These are phyloP conservation scores for Enteromius viviparus DNA, from an alignment of 2,797 vertebrate genomes.

Conservation along the genomic window DNA sequence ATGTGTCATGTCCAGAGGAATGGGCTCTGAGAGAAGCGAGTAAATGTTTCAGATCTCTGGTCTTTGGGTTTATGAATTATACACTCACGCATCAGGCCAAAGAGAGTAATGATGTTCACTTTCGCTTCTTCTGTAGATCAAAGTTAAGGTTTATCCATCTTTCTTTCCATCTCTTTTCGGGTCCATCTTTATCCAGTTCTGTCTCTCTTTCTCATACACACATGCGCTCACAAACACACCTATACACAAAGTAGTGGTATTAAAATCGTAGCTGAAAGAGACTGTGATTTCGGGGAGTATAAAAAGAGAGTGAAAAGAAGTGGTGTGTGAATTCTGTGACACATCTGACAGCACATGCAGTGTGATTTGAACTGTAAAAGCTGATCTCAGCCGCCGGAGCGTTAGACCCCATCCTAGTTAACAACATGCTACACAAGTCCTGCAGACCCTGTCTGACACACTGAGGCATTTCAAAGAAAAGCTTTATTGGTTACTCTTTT, in stretches of 20 bases:
- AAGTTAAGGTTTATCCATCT: slow-evolving; percentile 28
- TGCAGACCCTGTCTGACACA: neutral
- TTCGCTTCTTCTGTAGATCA: slow-evolving; percentile 46
- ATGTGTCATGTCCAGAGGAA: slow-evolving; percentile 32
- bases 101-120: slow-evolving; percentile 48
- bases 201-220: slow-evolving; percentile 14
- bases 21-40: slow-evolving; percentile 16
- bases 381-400: neutral
- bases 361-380: slow-evolving; percentile 26
- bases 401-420: slow-evolving; percentile 9
- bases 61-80: slow-evolving; percentile 53
- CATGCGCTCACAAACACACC: slow-evolving; percentile 22
- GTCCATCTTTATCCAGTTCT: slow-evolving; percentile 33
- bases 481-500: neutral
- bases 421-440: slow-evolving; percentile 14
- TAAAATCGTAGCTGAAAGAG: slow-evolving; percentile 24
- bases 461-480: neutral
- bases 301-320: neutral
- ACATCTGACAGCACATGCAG: neutral
- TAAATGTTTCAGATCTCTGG: slow-evolving; percentile 40
- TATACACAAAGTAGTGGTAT: slow-evolving; percentile 30
- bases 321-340: slow-evolving; percentile 2
- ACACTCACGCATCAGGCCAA: slow-evolving; percentile 43
- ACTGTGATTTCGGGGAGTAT: neutral
- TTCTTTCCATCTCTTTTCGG: neutral